Evolutionary conservation across 2,797 vertebrate species (phyloP), one percentile per base, ranked within the genome.

Genomic region (Sciurus vulgaris): DNA sequence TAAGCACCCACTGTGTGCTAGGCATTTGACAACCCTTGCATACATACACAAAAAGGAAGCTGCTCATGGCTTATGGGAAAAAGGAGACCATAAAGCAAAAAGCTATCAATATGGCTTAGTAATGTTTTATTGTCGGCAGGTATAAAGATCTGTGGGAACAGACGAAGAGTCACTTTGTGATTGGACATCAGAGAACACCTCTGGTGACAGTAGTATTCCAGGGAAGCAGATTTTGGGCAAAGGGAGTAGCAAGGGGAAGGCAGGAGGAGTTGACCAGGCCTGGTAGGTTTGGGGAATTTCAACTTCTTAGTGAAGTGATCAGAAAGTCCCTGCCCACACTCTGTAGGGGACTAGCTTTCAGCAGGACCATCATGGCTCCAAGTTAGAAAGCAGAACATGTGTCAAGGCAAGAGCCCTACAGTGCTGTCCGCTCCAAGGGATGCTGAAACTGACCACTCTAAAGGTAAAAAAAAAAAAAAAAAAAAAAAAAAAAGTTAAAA

Each of bases 371-470:
- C 38, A 35, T 33, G 44, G 41, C 51, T 76, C 33, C 17, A 30
- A 77, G 44, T n/a, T 77, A 51, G 35, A 26, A 56, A 47, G 38
- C 76, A 84, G 33, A 15, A 26, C 9, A 7, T 28, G 18, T 0
- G 0, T 10, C 51, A 10, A 13, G 5, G 1, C 2, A 18, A 51
- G n/a, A 28, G 5, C 3, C 14, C 33, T 3, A 6, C 22, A 49
- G 59, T 26, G 26, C 26, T 4, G 3, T 18, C 1, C 1, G 12
- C 20, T 93, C 59, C 38, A 35, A 70, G 35, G 47, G 54, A 54
- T 30, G 7, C 7, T 15, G 41, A 79, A 79, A 33, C 13, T 22
- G 59, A 69, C 13, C 10, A 61, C n/a, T 8, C 74, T 47, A n/a
- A 79, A 61, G 15, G 24, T 26, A 56, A 18, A 54, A 54, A 54